Evolutionary conservation across 1,140 invertebrate genomes (phyloP).

Genomic region (Drosophila fuyamai): DNA sequence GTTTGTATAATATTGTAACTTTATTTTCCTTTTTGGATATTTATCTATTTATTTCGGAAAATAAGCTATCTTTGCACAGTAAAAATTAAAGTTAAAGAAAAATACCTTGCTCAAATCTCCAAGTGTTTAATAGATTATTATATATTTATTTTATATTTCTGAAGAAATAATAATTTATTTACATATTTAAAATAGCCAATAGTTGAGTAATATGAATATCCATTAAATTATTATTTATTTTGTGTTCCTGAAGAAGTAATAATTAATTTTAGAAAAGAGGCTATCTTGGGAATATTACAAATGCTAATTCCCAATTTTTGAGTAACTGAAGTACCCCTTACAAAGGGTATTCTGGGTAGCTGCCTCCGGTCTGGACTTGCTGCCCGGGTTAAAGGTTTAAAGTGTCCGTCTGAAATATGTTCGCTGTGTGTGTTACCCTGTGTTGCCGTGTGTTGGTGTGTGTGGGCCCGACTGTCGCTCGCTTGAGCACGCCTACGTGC

Average conservation of each 20-base stretch:
- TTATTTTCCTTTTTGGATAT: no score
- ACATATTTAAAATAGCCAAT: no score
- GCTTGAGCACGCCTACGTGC: slow-evolving; percentile 62
- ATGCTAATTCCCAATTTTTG: not conserved
- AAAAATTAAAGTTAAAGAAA: not conserved
- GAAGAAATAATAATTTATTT: no score
- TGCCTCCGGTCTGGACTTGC: slow-evolving; percentile 19
- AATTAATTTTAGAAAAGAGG: no score
- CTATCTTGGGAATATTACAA: no score
- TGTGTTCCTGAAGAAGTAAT: no score
- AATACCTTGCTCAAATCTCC: not conserved
- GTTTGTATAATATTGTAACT: no score
- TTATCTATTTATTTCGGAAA: no score
- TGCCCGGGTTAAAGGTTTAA: slow-evolving; percentile 56
- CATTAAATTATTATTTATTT: no score
- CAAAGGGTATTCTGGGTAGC: not conserved
- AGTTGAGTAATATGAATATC: no score
- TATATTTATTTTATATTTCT: no score
- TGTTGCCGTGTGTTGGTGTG: slow-evolving; percentile 6
- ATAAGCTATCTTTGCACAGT: not conserved
- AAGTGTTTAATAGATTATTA: no score
- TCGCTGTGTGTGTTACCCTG: not conserved
- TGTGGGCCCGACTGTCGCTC: slow-evolving; percentile 31
- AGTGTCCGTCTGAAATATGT: slow-evolving; percentile 49
- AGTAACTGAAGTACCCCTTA: not conserved